Conservation (phyloP, 1,140 invertebrate species). For the Nebria ingens region DNA sequence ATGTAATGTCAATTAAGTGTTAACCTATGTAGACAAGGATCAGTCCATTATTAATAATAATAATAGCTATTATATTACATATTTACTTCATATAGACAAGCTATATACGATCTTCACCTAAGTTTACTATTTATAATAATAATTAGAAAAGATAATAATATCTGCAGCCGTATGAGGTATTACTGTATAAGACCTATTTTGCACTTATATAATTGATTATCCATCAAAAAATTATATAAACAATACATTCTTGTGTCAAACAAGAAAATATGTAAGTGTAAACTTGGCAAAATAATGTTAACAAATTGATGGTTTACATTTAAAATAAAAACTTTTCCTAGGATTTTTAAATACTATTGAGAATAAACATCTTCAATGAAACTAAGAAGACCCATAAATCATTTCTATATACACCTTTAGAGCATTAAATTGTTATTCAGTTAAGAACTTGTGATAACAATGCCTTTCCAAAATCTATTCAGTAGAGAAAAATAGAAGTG, state of each 20-base stretch:
- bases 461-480: constrained; percentile 1
- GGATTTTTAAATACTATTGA: constrained; percentile 3
- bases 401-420: not conserved
- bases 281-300: no score
- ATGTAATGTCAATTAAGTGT: constrained; percentile 1
- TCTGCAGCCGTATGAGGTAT: not conserved
- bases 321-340: constrained; percentile 1
- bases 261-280: no score
- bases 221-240: no score
- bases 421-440: not conserved
- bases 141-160: not conserved
- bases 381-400: not conserved
- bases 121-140: not conserved
- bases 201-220: no score
- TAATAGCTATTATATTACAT: not conserved
- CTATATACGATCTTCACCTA: not conserved
- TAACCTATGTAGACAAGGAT: not conserved
- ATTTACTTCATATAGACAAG: not conserved
- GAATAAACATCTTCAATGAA: not conserved
- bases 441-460: not conserved
- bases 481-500: constrained; percentile 16
- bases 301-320: not conserved
- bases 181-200: no score
- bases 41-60: constrained; percentile 2
- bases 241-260: no score